Percentiles rank a stretch among this genome's conserved stretches.
Evolutionary conservation across 2,113 vertebrate genomes (phyloP).

Genomic region (Forbesichthys papilliferus): DNA sequence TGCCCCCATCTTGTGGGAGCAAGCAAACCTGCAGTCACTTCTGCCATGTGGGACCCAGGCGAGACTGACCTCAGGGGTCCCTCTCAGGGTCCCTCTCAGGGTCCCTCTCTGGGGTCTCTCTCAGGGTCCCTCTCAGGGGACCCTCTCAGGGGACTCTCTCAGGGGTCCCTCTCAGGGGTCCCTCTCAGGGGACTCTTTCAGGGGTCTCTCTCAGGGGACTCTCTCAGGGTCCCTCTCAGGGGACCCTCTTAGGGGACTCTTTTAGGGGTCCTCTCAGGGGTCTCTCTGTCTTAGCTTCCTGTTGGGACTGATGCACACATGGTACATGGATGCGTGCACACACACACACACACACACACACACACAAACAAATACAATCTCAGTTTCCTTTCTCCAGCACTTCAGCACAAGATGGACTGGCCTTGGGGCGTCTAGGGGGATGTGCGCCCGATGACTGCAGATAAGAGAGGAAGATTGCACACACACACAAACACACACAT

Average conservation of each 20-base stretch:
- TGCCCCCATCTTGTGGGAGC: conserved; percentile 16
- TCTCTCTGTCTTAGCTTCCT: too few species aligned
- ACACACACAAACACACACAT: too few species aligned
- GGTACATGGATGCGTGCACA: neutral
- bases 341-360: conserved; percentile 11
- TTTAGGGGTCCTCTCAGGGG: too few species aligned
- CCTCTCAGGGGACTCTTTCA: too few species aligned
- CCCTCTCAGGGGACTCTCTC: too few species aligned
- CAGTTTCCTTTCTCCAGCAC: conserved; percentile 81
- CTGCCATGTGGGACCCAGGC: conserved; percentile 12
- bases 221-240: too few species aligned
- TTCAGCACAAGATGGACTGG: conserved; percentile 77
- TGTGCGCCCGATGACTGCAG: neutral
- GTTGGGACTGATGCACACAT: neutral
- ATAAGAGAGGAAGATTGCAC: too few species aligned
- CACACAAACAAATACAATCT: neutral
- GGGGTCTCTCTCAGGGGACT: too few species aligned
- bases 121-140: too few species aligned
- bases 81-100: neutral
- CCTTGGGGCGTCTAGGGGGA: conserved; percentile 22
- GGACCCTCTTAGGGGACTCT: too few species aligned
- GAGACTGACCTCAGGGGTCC: neutral
- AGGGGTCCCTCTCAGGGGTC: too few species aligned
- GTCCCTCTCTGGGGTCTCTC: too few species aligned
- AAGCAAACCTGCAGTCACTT: neutral